Evolutionary conservation across 2,888 invertebrate species (phyloP).

Genomic region (Phymatocera aterrima): DNA sequence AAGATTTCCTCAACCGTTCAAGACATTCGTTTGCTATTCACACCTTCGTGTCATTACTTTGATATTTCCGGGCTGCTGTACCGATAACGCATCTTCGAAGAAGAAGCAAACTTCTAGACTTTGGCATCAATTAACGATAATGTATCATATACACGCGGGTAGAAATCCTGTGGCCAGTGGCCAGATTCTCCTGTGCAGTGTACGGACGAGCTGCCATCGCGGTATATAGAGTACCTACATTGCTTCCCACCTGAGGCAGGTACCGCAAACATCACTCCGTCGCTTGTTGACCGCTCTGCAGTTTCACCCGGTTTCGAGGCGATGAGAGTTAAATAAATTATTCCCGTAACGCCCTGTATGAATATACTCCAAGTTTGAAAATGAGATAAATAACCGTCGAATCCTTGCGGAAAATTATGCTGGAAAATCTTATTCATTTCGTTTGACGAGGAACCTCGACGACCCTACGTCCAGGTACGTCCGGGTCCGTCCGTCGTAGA

Average conservation of each 20-base stretch:
- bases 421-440: neutral
- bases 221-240: slow-evolving; percentile 1
- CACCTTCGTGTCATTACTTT: neutral
- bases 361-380: neutral
- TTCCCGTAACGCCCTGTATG: neutral
- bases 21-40: neutral
- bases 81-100: neutral
- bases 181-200: neutral
- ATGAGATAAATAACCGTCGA: neutral
- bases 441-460: neutral
- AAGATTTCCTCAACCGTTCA: neutral
- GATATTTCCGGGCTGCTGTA: neutral
- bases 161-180: neutral
- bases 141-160: neutral
- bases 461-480: too few species aligned
- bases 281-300: slow-evolving; percentile 7
- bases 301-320: neutral
- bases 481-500: neutral
- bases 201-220: neutral
- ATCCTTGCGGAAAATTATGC: neutral
- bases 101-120: neutral
- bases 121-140: neutral
- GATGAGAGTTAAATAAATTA: neutral
- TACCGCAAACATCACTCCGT: neutral
- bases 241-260: slow-evolving; percentile 4